Evolutionary conservation across 2,888 invertebrate genomes (phyloP), one percentile per base, ranked within the genome.

Genomic region (Harpalus rufipes): DNA sequence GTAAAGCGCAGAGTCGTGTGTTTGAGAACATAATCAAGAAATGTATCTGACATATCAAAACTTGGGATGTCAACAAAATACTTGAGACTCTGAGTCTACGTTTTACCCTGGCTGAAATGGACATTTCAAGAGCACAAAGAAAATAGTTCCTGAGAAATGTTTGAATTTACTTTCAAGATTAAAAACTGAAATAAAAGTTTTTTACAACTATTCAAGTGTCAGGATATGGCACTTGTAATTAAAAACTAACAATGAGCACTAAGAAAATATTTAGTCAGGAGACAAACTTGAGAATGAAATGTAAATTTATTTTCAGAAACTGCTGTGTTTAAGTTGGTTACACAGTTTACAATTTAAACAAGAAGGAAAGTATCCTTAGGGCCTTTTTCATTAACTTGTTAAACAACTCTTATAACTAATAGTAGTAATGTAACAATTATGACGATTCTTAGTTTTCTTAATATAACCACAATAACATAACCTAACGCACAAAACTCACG

Each of bases 51-150:
- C 63, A 63, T 12, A 63, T 63, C 63, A 63, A 63, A 59, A 63
- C 63, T 25, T 63, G 63, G 12, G 63, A 63, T 21, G 63, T 63
- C 25, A 63, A 63, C 63, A 63, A 63, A 63, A 63, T 63, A 63
- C 63, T 63, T 21, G 12, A 63, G 63, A 21, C 63, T 63, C 63
- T 12, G n/a, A 63, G 63, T 63, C n/a, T n/a, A n/a, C n/a, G n/a
- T 63, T 63, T 25, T 25, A 63, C 63, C 21, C 2, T 8, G 63
- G 18, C 63, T 63, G 63, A 1, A 63, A 63, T 21, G 63, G 63
- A 63, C 63, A 63, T 63, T 63, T 63, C 63, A 63, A 63, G 63
- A 63, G 63, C 63, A 25, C 63, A 63, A 63, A 63, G 63, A 61
- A 59, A 61, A 61, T 63, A 63, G 10, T 16, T 16, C 14, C 16